Evolutionary conservation across 2,888 invertebrate genomes (phyloP).

Genomic region (Schizotus pectinicornis): DNA sequence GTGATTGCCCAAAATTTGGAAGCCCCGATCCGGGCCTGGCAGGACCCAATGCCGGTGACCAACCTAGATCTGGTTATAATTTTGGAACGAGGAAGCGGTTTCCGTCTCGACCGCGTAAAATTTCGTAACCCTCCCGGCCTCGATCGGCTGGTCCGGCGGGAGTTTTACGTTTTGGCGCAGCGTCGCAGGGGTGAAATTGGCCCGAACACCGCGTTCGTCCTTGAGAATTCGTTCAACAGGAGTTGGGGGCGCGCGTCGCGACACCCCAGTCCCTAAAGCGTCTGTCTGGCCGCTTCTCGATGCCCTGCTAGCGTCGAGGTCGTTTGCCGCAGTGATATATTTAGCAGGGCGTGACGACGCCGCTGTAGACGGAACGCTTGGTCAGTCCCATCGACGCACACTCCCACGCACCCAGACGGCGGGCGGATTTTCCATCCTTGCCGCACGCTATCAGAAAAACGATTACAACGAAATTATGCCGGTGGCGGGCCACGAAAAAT

Average conservation of each 20-base stretch:
- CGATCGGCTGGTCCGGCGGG: no score
- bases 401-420: neutral
- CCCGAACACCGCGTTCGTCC: neutral
- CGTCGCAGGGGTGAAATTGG: neutral
- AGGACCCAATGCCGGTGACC: neutral
- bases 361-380: neutral
- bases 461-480: neutral
- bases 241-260: constrained; percentile 13
- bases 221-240: neutral
- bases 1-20: no score
- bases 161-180: no score
- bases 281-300: constrained; percentile 24
- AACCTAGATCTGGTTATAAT: constrained; percentile 36
- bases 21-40: neutral
- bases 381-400: neutral
- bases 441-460: constrained; percentile 1
- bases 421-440: neutral
- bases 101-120: neutral
- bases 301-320: constrained; percentile 35
- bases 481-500: neutral
- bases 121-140: neutral
- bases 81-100: constrained; percentile 33
- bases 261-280: constrained; percentile 10
- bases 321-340: constrained; percentile 43
- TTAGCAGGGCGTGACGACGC: constrained; percentile 27